Evolutionary conservation across 1,140 invertebrate species (phyloP).

Genomic region (Drosophila parvula): DNA sequence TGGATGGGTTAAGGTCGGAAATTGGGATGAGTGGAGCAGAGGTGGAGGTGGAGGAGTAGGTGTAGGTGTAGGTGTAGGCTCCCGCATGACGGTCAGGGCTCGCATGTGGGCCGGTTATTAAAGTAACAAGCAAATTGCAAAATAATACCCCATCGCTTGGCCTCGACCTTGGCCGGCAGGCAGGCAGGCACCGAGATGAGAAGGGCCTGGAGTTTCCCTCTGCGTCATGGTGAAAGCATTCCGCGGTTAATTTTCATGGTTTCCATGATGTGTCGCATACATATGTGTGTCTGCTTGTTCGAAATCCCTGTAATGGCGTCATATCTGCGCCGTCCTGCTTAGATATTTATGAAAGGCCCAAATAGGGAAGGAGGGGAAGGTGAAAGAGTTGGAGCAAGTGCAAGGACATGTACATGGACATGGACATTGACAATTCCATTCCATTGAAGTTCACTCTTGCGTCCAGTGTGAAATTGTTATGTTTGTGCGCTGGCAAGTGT

Average conservation of each 20-base stretch:
- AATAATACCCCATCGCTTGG: conserved; percentile 40
- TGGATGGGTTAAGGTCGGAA: conserved; percentile 33
- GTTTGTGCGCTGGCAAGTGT: conserved; percentile 23
- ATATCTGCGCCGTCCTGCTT: conserved; percentile 41
- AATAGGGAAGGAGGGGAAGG: not conserved
- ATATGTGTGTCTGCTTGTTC: not conserved
- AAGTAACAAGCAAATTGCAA: conserved; percentile 64
- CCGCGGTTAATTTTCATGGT: conserved; percentile 21
- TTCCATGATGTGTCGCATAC: conserved; percentile 17
- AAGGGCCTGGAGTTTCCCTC: conserved; percentile 19
- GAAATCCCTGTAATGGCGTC: conserved; percentile 45
- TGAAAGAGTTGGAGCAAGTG: not conserved
- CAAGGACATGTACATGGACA: conserved; percentile 27
- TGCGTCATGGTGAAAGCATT: conserved; percentile 48
- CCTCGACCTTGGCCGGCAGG: conserved; percentile 39
- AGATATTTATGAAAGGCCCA: conserved; percentile 64
- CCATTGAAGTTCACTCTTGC: conserved; percentile 33
- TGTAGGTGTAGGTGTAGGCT: conserved; percentile 10
- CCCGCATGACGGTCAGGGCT: conserved; percentile 25
- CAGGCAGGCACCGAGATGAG: conserved; percentile 20
- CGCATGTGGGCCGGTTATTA: conserved; percentile 52
- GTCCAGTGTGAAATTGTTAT: conserved; percentile 31
- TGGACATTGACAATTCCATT: conserved; percentile 11
- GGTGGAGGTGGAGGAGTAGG: not conserved
- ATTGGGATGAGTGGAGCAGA: conserved; percentile 17